Conservation (phyloP, 2,113 vertebrate genomes). For the Psittacus erithacus region DNA sequence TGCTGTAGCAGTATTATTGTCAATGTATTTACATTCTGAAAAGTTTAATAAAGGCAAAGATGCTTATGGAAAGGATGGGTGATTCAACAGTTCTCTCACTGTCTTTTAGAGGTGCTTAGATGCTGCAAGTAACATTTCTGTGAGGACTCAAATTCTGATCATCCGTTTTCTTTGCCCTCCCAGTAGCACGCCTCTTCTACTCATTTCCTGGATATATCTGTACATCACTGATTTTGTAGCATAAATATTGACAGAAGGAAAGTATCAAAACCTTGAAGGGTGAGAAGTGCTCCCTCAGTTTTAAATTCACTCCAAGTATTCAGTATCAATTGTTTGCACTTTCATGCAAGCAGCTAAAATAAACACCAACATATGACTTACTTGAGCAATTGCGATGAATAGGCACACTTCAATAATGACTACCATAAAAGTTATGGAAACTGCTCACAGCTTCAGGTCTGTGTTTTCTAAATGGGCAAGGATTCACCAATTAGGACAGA, state of each 20-base stretch:
- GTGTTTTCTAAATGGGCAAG: background rate
- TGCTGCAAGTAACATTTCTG: background rate
- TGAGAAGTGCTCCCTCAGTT: background rate
- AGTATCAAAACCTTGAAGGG: background rate
- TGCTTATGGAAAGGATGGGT: background rate
- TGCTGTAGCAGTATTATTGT: background rate
- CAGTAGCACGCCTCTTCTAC: background rate
- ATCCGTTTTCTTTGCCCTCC: background rate
- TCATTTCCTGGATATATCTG: background rate
- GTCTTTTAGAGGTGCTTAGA: background rate
- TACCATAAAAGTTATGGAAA: background rate
- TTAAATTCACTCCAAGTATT: background rate
- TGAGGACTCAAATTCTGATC: background rate
- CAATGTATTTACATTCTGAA: background rate
- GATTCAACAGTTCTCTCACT: background rate
- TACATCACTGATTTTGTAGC: background rate
- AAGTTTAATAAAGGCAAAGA: background rate
- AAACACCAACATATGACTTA: background rate
- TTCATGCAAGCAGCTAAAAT: background rate
- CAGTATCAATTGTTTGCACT: background rate
- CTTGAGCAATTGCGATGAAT: background rate
- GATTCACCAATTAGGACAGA: background rate
- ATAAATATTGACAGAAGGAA: conserved; percentile 8
- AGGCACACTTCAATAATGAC: background rate
- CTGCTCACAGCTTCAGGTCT: background rate